Base-by-base conservation (phyloP, 2,888 invertebrate genomes). In the Leucoma salicis region DNA sequence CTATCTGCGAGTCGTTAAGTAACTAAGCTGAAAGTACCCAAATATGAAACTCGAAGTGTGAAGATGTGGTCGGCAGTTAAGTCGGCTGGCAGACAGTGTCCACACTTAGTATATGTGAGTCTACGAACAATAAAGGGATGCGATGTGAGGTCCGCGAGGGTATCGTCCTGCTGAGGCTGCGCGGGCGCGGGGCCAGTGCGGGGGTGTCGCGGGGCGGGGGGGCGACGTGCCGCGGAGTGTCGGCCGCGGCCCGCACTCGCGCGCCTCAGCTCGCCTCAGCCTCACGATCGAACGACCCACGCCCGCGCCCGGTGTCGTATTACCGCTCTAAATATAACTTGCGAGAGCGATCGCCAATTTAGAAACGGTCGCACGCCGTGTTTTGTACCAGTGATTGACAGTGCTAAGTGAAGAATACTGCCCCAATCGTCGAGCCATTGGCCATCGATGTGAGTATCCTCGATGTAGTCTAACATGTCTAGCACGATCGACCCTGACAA, bases 341-440 rank as follows among this genome's bases (percentile, higher is more conserved):
- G 83, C 82, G 82, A 84, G 81, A 85, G 82, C 83, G 81, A 82
- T 82, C 84, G 84, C 88, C 88, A 83, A 88, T 88, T 89, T 86
- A 77, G 86, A 86, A 84, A 84, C 83, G 72, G 77, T 80, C 78
- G 76, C 82, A 79, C 83, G 79, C 74, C 83, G 81, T 88, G 86
- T 88, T 85, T 85, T 87, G 78, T 78, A 82, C 84, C 86, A 86
- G 88, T 89, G 88, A 87, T 89, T 88, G 86, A 86, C 80, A 87
- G 88, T 88, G 88, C 76, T 78, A 83, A 85, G 83, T 85, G 86
- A 81, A 84, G 85, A 84, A 74, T 69, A 70, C 66, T 70, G 64
- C 67, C 71, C 70, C 69, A 66, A 70, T 63, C 70, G 58, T 63
- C 76, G 60, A 70, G 62, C 54, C 59, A 68, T 61, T 66, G 48